phyloP scores from a whole-genome alignment of 1,140 invertebrate genomes.

The Drosophila jambulina region DNA sequence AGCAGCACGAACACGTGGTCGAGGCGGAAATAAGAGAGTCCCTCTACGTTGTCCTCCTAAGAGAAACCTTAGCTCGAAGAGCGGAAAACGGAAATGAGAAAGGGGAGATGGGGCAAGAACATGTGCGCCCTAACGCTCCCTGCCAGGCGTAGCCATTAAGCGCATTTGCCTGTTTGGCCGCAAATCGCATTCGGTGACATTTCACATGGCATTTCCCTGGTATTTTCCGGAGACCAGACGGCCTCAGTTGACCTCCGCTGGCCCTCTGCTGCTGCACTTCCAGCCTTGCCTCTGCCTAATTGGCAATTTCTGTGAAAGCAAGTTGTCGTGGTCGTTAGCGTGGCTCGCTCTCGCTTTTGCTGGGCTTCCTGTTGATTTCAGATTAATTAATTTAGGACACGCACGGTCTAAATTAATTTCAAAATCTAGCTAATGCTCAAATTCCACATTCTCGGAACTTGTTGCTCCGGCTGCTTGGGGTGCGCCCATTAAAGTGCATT shows the following conservation, averaged over 20 bases:
- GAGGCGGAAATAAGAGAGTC: conserved; percentile 20
- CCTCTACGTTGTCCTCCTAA: conserved; percentile 16
- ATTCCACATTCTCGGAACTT: conserved; percentile 36
- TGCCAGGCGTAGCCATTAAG: conserved; percentile 13
- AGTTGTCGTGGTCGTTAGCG: conserved; percentile 23
- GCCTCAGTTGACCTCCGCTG: conserved; percentile 41
- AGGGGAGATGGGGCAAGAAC: conserved; percentile 19
- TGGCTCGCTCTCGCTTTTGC: not conserved
- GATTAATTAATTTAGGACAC: conserved; percentile 69
- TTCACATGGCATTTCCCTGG: conserved; percentile 24
- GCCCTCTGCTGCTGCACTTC: conserved; percentile 36
- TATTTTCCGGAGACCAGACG: conserved; percentile 8
- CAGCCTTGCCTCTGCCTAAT: conserved; percentile 37
- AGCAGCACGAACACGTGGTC: conserved; percentile 67
- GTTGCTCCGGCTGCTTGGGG: conserved; percentile 39
- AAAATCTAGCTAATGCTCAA: conserved; percentile 37
- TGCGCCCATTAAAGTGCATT: conserved; percentile 53
- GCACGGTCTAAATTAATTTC: conserved; percentile 56
- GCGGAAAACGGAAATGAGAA: not conserved
- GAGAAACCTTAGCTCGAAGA: conserved; percentile 1
- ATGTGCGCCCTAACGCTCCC: conserved; percentile 22
- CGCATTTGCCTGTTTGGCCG: conserved; percentile 21
- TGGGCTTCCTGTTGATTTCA: conserved; percentile 32
- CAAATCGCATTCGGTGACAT: conserved; percentile 37
- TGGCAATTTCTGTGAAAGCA: conserved; percentile 45